phyloP scores from a whole-genome alignment of 2,113 vertebrate genomes.

The Mormyrus lacerda region DNA sequence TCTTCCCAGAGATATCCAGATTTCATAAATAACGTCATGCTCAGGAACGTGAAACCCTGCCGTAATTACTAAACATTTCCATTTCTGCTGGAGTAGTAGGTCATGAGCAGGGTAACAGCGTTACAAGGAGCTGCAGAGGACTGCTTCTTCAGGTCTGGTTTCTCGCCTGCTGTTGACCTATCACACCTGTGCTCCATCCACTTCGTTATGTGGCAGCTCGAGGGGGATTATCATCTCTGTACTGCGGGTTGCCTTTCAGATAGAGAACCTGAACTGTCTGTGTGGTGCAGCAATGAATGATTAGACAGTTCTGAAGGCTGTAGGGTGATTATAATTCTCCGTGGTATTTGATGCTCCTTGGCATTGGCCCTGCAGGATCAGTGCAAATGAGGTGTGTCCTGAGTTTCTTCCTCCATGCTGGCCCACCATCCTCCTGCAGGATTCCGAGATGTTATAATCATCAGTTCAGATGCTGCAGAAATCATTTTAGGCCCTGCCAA shows the following conservation, averaged over 20 bases:
- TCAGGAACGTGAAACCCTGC: not conserved
- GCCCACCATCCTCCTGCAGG: not conserved
- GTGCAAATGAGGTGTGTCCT: not conserved
- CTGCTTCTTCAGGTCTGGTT: not conserved
- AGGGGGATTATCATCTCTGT: not conserved
- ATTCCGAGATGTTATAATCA: not conserved
- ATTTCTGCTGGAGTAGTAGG: not conserved
- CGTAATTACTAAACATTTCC: not conserved
- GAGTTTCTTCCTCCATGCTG: not conserved
- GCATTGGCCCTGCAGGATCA: not conserved
- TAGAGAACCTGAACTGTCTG: not conserved
- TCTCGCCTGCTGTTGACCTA: not conserved
- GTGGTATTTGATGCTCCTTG: not conserved
- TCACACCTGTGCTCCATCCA: not conserved
- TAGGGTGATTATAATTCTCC: not conserved
- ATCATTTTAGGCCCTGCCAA: not conserved
- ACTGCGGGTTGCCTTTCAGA: not conserved
- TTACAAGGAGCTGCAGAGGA: not conserved
- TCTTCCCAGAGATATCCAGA: not conserved
- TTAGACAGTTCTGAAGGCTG: not conserved
- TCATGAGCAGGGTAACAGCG: not conserved
- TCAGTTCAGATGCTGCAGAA: slow-evolving; percentile 7
- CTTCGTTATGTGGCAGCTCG: not conserved
- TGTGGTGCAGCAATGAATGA: not conserved
- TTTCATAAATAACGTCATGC: not conserved